Evolutionary conservation across 2,113 vertebrate species (phyloP).

Genomic region (Archilochus colubris): DNA sequence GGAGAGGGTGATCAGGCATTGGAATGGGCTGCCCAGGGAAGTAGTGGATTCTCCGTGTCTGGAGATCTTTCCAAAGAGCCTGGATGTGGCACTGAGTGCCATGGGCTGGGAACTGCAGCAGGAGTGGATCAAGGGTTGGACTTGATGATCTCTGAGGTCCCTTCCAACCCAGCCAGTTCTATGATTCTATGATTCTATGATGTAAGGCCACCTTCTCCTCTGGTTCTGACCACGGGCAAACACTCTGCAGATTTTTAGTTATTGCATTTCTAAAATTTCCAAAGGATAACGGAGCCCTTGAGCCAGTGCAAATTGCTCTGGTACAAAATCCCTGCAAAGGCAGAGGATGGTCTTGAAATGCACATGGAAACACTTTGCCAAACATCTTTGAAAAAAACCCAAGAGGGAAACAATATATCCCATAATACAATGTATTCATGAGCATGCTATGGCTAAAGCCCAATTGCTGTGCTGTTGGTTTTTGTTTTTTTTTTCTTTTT

Average conservation of each 20-base stretch:
- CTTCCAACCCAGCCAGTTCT: too few relatives aligned
- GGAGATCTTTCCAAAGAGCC: too few relatives aligned
- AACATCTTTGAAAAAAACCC: background rate
- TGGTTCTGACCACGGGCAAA: rapidly evolving
- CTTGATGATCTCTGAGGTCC: too few relatives aligned
- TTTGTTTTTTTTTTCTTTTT: background rate
- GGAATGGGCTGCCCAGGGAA: too few relatives aligned
- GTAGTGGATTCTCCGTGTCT: too few relatives aligned
- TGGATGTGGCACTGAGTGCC: too few relatives aligned
- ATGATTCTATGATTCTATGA: too few relatives aligned
- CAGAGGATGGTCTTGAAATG: background rate
- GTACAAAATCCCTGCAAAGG: background rate
- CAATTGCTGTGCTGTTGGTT: background rate
- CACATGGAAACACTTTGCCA: background rate
- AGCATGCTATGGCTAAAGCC: background rate
- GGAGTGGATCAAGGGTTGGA: too few relatives aligned
- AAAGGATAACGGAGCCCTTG: background rate
- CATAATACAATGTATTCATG: background rate
- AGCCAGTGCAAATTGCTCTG: background rate
- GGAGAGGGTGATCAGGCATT: too few relatives aligned
- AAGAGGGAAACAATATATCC: background rate
- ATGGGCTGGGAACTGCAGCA: too few relatives aligned
- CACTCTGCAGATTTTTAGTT: background rate
- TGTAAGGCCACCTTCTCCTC: background rate
- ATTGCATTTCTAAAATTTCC: background rate